Conservation (phyloP, 2,888 invertebrate species). For the Leucophenga montana region DNA sequence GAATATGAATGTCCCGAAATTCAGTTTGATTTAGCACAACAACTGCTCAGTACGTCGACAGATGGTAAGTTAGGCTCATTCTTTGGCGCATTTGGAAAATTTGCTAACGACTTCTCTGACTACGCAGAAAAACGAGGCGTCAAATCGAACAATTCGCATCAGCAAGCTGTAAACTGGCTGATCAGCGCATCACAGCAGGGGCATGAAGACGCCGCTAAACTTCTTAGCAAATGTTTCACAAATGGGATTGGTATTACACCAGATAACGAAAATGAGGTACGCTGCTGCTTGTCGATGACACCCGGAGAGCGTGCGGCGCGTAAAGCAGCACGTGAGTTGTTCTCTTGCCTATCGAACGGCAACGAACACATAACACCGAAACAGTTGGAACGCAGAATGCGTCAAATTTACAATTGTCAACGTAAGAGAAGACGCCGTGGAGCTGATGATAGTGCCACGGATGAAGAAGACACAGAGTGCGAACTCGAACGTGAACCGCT, state of each 20-base stretch:
- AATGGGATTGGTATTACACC: conserved; percentile 84
- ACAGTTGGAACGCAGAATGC: conserved; percentile 84
- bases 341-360: conserved; percentile 89
- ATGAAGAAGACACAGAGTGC: conserved; percentile 58
- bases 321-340: conserved; percentile 89
- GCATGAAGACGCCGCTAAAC: conserved; percentile 87
- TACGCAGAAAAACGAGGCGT: conserved; percentile 59
- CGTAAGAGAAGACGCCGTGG: conserved; percentile 65
- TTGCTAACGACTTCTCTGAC: background rate
- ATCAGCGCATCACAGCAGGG: conserved; percentile 95
- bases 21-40: conserved; percentile 89
- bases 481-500: conserved; percentile 52
- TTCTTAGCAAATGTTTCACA: conserved; percentile 77
- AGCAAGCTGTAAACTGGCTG: conserved; percentile 90
- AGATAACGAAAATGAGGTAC: conserved; percentile 82
- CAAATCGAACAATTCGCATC: conserved; percentile 73
- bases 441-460: conserved; percentile 44
- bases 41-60: conserved; percentile 78
- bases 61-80: conserved; percentile 79
- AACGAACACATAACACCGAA: conserved; percentile 90
- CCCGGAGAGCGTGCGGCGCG: conserved; percentile 90
- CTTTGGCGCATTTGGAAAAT: background rate
- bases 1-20: conserved; percentile 89
- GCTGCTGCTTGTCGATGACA: conserved; percentile 86
- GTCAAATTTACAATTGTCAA: conserved; percentile 77